Evolutionary conservation across 2,888 invertebrate species (phyloP).

Genomic region (Athalia cordata): DNA sequence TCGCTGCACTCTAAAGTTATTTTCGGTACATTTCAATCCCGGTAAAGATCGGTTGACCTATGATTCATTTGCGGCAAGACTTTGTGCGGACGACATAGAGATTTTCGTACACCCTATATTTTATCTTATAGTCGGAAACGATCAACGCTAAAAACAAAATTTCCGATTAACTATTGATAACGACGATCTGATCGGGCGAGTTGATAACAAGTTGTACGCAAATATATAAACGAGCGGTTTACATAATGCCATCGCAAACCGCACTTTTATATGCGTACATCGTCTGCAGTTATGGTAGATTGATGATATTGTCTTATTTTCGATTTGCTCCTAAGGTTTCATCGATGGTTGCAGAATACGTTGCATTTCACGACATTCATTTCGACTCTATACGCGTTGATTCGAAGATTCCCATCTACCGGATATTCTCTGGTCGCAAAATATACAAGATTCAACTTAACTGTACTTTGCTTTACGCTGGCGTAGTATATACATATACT

Average conservation of each 20-base stretch:
- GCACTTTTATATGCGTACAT: background rate
- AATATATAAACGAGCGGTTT: background rate
- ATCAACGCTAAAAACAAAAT: too few relatives aligned
- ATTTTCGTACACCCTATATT: too few relatives aligned
- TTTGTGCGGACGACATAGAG: too few relatives aligned
- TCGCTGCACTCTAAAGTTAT: slow-evolving; percentile 13
- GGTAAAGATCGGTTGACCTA: slow-evolving; percentile 15
- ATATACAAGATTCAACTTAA: slow-evolving; percentile 4
- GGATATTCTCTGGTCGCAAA: background rate
- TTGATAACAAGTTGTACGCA: background rate
- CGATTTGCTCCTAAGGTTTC: too few relatives aligned
- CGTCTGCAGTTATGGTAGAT: too few relatives aligned
- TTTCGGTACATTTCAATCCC: slow-evolving; percentile 26
- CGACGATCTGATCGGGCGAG: background rate
- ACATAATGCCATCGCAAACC: background rate
- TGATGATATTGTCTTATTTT: too few relatives aligned
- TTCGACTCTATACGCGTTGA: background rate
- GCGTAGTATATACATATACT: background rate
- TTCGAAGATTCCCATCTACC: background rate
- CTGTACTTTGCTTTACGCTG: slow-evolving; percentile 10
- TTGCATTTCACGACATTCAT: too few relatives aligned
- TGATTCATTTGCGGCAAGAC: background rate
- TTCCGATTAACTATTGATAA: background rate
- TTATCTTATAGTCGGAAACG: too few relatives aligned
- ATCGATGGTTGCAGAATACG: too few relatives aligned